phyloP scores from a whole-genome alignment of 2,888 invertebrate species.

The Athalia cordata region DNA sequence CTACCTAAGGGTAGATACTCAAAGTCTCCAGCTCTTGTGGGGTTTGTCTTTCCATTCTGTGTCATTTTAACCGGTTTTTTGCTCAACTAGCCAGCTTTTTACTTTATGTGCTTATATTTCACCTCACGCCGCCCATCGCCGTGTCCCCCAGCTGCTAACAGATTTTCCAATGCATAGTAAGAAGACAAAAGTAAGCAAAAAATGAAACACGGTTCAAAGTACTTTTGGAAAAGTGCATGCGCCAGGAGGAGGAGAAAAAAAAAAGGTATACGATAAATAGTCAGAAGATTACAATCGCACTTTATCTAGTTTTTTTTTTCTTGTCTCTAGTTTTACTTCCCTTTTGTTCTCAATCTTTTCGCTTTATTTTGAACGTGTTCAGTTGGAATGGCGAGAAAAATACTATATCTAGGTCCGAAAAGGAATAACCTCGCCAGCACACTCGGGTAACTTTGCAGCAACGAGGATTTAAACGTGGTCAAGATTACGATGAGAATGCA shows the following conservation, averaged over 20 bases:
- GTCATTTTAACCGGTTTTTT: constrained; percentile 22
- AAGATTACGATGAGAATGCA: constrained; percentile 31
- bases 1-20: constrained; percentile 24
- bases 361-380: too few relatives aligned
- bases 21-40: background rate
- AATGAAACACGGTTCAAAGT: too few relatives aligned
- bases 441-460: constrained; percentile 8
- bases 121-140: background rate
- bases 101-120: background rate
- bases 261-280: too few relatives aligned
- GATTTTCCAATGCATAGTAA: too few relatives aligned
- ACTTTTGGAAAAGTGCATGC: too few relatives aligned
- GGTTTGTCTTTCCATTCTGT: constrained; percentile 28
- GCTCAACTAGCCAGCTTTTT: constrained; percentile 31
- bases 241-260: too few relatives aligned
- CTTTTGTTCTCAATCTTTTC: too few relatives aligned
- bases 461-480: constrained; percentile 38
- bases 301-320: too few relatives aligned
- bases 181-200: too few relatives aligned
- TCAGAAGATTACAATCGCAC: too few relatives aligned
- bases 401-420: background rate
- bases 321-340: too few relatives aligned
- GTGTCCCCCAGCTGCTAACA: background rate
- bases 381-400: constrained; percentile 19
- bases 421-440: constrained; percentile 8